These are phyloP conservation scores for Uropetala carovei DNA, from an alignment of 2,888 invertebrate species.

Conservation along the genomic window DNA sequence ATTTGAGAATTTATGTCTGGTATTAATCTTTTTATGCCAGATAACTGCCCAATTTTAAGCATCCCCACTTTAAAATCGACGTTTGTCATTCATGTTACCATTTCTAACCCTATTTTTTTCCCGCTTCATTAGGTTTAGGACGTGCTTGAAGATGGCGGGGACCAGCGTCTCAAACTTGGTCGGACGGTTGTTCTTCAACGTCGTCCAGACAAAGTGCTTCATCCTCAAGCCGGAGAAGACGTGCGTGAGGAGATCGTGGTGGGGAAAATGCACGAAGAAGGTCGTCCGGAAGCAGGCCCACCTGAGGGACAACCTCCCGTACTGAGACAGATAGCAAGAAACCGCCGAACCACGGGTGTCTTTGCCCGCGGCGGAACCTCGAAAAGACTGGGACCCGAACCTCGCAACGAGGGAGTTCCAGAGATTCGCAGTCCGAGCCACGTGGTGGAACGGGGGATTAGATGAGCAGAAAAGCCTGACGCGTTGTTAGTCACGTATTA, in stretches of 20 bases:
- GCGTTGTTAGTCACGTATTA: neutral
- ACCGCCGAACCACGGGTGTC: neutral
- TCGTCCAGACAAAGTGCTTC: slow-evolving; percentile 96
- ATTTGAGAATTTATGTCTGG: neutral
- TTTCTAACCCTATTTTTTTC: slow-evolving; percentile 67
- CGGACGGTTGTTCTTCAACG: slow-evolving; percentile 95
- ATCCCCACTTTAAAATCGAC: neutral
- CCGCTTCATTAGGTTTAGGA: slow-evolving; percentile 86
- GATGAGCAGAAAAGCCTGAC: neutral
- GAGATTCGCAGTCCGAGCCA: neutral
- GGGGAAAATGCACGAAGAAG: slow-evolving; percentile 83
- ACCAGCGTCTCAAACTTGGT: slow-evolving; percentile 93
- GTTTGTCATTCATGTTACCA: neutral
- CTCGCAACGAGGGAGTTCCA: slow-evolving; percentile 31
- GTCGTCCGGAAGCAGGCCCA: slow-evolving; percentile 82
- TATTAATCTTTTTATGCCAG: neutral
- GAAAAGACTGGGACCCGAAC: slow-evolving; percentile 2
- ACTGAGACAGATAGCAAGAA: slow-evolving; percentile 73
- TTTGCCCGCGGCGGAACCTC: neutral
- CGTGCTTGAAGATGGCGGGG: slow-evolving; percentile 92
- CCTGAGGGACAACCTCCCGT: slow-evolving; percentile 85
- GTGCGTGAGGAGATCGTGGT: slow-evolving; percentile 87
- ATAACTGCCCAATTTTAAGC: neutral
- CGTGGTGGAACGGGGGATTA: neutral
- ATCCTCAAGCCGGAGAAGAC: slow-evolving; percentile 86